Conservation (phyloP, 2,113 vertebrate species). For the Gavia stellata region DNA sequence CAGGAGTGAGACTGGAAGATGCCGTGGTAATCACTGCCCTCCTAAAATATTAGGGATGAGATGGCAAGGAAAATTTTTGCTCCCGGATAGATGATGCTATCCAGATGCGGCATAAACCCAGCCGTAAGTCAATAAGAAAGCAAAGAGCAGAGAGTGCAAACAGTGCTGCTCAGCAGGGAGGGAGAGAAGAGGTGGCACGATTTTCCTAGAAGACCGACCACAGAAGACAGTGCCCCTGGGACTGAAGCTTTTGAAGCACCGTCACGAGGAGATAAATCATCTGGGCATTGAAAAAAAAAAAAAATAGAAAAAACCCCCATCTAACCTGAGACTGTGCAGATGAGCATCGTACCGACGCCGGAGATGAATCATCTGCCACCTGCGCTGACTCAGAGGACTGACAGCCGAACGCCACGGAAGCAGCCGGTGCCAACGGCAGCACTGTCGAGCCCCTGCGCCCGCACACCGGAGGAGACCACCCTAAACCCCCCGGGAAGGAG, state of each 20-base stretch:
- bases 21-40: fast-evolving
- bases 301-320: neutral
- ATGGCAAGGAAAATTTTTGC: neutral
- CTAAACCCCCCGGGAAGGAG: neutral
- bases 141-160: neutral
- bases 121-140: neutral
- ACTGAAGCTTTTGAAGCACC: constrained; percentile 22
- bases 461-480: fast-evolving
- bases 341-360: constrained; percentile 3
- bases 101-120: neutral
- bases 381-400: constrained; percentile 47
- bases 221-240: constrained; percentile 5
- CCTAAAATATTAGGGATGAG: neutral
- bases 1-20: neutral
- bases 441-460: neutral
- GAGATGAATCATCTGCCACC: constrained; percentile 65
- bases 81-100: neutral
- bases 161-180: neutral
- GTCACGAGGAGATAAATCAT: constrained; percentile 52
- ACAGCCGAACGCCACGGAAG: neutral
- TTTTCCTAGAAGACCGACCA: neutral
- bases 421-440: neutral
- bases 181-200: neutral
- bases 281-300: neutral
- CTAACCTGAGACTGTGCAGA: constrained; percentile 28